Base-by-base conservation (phyloP, 2,113 vertebrate species). In the Macquaria ambigua region DNA sequence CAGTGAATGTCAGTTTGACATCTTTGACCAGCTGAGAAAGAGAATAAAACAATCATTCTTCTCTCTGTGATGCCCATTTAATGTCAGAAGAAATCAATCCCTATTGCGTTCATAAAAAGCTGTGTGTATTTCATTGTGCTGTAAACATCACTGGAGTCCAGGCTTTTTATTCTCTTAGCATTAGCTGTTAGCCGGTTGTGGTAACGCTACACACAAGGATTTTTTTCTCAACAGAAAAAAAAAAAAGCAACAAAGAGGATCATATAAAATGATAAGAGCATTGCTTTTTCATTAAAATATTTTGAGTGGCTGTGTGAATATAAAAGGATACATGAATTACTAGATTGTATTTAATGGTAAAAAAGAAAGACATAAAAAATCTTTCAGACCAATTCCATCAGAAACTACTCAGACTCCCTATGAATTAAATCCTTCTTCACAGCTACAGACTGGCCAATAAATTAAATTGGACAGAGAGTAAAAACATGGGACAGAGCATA, bases 1-100 rank as follows among this genome's bases (percentile, higher is more conserved):
- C 85, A 61, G 87, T 76, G 89, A 91, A 90, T 83, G 90, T 76
- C 89, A 86, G 83, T 88, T 84, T 90, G 88, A 92, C 81, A 83
- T 87, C 88, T 91, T 78, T 89, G 91, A 90, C 89, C 87, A 89
- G 88, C 85, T 86, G 89, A 87, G 89, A 93, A 68, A 84, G 82
- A 87, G 59, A 87, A 89, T 90, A 87, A 92, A 88, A 90, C 77
- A 86, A 91, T 89, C 82, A 88, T 83, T 92, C 82, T 84, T 77
- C 89, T 79, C 90, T 83, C 87, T 82, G 83, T 86, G 89, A 92
- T 87, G 81, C 74, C 80, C 84, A 82, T 91, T 92, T 92, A 88
- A 86, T 89, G 90, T 84, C 88, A 82, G 87, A 82, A 70, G 55
- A 85, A 92, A 90, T 87, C 90, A 88, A 88, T 91, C 87, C 87